These are phyloP conservation scores for Pelmatolapia mariae DNA, from an alignment of 2,113 vertebrate genomes.

Conservation along the genomic window DNA sequence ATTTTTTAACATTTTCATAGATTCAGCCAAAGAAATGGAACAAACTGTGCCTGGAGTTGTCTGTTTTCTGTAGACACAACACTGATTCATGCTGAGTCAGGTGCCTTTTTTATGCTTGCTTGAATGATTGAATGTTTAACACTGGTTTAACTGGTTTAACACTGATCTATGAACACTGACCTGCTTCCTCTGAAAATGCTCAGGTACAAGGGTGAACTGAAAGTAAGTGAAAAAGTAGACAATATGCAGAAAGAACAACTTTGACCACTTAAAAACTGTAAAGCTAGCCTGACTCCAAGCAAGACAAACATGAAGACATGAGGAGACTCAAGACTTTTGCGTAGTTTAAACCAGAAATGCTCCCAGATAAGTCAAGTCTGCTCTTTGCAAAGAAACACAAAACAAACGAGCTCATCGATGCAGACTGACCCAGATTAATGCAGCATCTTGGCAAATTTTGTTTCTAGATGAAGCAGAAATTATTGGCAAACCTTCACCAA, in stretches of 20 bases:
- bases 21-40: too few species aligned
- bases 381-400: background rate
- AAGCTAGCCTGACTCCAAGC: too few species aligned
- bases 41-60: too few species aligned
- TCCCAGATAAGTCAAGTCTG: background rate
- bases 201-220: too few species aligned
- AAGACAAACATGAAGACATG: too few species aligned
- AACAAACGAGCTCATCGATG: background rate
- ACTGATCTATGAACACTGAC: background rate
- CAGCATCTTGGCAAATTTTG: background rate
- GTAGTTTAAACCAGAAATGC: background rate
- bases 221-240: too few species aligned
- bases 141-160: background rate
- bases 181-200: too few species aligned
- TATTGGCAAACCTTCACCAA: accelerated
- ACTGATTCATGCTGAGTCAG: background rate
- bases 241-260: too few species aligned
- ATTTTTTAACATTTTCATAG: too few species aligned
- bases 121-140: background rate
- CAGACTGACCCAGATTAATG: accelerated
- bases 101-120: background rate
- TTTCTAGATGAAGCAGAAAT: accelerated
- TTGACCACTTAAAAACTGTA: too few species aligned
- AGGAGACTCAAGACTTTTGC: too few species aligned
- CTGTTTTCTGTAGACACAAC: background rate